phyloP scores from a whole-genome alignment of 1,140 invertebrate genomes.

The Thalassaphorura encarpata region DNA sequence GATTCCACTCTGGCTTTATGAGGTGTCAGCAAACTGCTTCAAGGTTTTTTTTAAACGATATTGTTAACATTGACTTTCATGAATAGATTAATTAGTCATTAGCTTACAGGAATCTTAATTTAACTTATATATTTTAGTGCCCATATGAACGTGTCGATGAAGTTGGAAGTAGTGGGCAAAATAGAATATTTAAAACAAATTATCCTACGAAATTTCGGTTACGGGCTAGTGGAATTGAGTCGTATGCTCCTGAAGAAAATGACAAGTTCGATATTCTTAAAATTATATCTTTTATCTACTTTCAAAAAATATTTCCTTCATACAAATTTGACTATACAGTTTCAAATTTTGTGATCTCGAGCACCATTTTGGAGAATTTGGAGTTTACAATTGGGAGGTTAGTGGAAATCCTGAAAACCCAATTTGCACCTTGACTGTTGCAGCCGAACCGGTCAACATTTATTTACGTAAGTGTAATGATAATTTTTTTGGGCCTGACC shows the following conservation, averaged over 20 bases:
- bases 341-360: slow-evolving; percentile 20
- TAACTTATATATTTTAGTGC: slow-evolving; percentile 11
- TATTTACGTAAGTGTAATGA: slow-evolving; percentile 23
- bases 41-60: slow-evolving; percentile 22
- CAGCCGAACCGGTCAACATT: slow-evolving; percentile 25
- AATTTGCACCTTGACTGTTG: slow-evolving; percentile 7
- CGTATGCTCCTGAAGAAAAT: not conserved
- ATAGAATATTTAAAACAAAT: slow-evolving; percentile 14
- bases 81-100: too few species aligned
- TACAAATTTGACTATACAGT: not conserved
- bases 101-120: not conserved
- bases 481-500: not conserved
- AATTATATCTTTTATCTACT: not conserved
- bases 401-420: not conserved
- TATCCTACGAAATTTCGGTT: slow-evolving; percentile 25
- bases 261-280: slow-evolving; percentile 13
- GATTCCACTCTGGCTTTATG: slow-evolving; percentile 33
- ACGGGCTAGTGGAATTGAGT: slow-evolving; percentile 2
- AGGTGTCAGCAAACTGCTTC: slow-evolving; percentile 33
- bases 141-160: slow-evolving; percentile 7
- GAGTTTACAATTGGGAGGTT: slow-evolving; percentile 20
- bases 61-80: not conserved
- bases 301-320: not conserved
- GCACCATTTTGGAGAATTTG: slow-evolving; percentile 23
- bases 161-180: not conserved